A percentile compares a stretch with the other conserved stretches of the same genome.
These are phyloP conservation scores for Philereme transversata DNA, from an alignment of 2,888 invertebrate species.

Conservation along the genomic window DNA sequence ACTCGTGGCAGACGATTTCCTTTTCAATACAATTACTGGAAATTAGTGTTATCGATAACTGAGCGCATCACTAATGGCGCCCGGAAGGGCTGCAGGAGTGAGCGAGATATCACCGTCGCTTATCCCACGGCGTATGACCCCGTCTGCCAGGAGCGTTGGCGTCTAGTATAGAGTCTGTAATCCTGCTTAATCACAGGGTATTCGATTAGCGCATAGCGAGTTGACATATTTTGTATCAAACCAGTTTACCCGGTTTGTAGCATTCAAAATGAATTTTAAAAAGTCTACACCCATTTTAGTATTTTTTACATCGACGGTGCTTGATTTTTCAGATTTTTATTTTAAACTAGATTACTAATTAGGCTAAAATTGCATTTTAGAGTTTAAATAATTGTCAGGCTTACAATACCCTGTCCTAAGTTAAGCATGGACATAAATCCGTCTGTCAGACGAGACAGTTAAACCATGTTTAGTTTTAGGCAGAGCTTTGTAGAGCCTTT, in stretches of 20 bases:
- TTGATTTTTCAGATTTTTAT: slow-evolving; percentile 58
- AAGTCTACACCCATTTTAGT: slow-evolving; percentile 28
- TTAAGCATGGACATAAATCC: not conserved
- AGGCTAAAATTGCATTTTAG: slow-evolving; percentile 41
- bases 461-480: slow-evolving; percentile 1
- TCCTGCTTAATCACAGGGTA: slow-evolving; percentile 59
- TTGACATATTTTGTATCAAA: slow-evolving; percentile 1
- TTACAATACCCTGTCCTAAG: not conserved
- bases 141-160: no score
- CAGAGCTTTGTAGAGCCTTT: slow-evolving; percentile 1
- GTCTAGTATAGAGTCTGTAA: not conserved
- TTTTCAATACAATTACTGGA: no score
- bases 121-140: no score
- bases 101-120: no score
- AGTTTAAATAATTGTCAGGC: slow-evolving; percentile 38
- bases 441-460: not conserved
- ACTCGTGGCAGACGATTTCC: no score
- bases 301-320: slow-evolving; percentile 53
- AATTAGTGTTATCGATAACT: no score
- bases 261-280: not conserved
- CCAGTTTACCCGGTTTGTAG: not conserved
- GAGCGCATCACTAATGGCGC: no score
- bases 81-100: no score
- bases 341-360: slow-evolving; percentile 47
- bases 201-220: slow-evolving; percentile 49